Conservation (phyloP, 2,797 vertebrate species). For the Emys orbicularis region DNA sequence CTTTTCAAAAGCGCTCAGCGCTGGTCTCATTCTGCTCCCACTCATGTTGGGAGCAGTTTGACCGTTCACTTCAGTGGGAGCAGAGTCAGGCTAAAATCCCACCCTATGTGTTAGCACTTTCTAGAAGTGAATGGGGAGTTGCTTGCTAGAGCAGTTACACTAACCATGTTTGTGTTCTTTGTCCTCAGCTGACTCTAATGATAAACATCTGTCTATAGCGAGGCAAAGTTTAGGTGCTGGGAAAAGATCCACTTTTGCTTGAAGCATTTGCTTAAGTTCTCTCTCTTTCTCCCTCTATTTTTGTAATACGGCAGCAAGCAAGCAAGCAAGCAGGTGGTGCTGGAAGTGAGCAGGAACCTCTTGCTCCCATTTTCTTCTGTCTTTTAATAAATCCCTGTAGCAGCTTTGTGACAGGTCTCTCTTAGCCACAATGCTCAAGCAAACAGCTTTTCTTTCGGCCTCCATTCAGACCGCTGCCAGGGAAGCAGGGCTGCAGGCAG, state of each 20-base stretch:
- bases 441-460: conserved; percentile 84
- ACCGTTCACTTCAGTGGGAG: not conserved
- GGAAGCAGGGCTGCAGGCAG: conserved; percentile 76
- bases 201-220: conserved; percentile 19
- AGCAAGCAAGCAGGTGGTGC: conserved; percentile 77
- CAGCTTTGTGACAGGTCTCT: conserved; percentile 80
- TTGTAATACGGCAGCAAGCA: conserved; percentile 3
- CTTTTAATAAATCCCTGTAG: conserved; percentile 85
- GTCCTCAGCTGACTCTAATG: not conserved
- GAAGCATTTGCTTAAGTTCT: conserved; percentile 14
- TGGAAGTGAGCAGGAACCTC: conserved; percentile 68
- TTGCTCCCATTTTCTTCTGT: conserved; percentile 70
- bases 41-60: not conserved
- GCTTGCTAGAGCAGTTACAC: not conserved
- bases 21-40: not conserved
- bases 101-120: not conserved
- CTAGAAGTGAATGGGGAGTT: not conserved
- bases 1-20: conserved; percentile 5
- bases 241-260: not conserved
- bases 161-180: not conserved
- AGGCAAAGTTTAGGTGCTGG: not conserved
- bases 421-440: conserved; percentile 82
- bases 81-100: not conserved
- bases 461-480: conserved; percentile 81
- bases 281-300: conserved; percentile 3